A percentile compares a stretch with the other conserved stretches of the same genome.
Evolutionary conservation across 2,797 vertebrate species (phyloP).

Genomic region (Heterohyrax brucei): DNA sequence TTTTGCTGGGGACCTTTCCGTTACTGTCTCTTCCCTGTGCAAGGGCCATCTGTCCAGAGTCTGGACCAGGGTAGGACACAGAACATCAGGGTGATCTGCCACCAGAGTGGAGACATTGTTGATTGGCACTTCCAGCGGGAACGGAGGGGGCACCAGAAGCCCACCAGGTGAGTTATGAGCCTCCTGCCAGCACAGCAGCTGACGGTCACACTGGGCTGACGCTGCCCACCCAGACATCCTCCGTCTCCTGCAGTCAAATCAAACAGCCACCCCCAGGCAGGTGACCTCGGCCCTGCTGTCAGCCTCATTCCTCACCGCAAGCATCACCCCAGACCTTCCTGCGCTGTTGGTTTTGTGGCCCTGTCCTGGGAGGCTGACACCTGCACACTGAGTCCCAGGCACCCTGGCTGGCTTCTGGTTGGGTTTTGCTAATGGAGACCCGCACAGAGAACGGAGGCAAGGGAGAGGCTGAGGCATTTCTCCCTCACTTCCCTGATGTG

Average conservation of each 20-base stretch:
- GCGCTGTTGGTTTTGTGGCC: background rate
- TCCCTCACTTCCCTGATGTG: background rate
- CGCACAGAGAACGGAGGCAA: background rate
- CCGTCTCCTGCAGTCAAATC: background rate
- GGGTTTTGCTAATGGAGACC: background rate
- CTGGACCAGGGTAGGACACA: background rate
- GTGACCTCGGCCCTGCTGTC: background rate
- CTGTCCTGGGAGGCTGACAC: background rate
- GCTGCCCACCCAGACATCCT: background rate
- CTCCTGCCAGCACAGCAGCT: background rate
- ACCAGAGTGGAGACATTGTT: background rate
- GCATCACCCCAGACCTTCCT: background rate
- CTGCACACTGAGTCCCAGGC: accelerated
- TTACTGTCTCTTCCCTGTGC: background rate
- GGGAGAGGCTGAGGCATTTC: background rate
- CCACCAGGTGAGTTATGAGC: background rate
- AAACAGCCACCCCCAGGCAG: background rate
- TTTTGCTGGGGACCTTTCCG: background rate
- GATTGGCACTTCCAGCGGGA: background rate
- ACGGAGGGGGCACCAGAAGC: background rate
- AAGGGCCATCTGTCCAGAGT: background rate
- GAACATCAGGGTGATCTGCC: background rate
- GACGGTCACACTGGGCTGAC: accelerated
- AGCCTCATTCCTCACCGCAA: background rate
- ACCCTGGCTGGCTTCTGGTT: background rate